Percentiles rank a stretch among this genome's conserved stretches.
Conservation (phyloP, 2,888 invertebrate species). For the Eutolmus rufibarbis region DNA sequence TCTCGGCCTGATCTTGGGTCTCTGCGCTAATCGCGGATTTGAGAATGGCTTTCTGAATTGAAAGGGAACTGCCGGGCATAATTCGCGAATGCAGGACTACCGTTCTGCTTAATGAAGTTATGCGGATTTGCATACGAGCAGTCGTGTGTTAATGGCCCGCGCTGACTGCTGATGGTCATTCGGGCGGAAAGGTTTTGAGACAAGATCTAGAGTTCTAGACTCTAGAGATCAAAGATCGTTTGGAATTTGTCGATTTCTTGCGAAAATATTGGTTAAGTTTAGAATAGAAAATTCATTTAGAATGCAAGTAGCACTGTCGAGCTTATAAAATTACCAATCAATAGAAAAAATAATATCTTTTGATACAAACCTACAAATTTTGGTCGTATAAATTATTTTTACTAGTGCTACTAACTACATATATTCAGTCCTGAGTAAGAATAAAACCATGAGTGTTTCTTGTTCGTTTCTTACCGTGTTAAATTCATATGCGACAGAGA, state of each 20-base stretch:
- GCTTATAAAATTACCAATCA: no score
- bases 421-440: no score
- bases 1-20: neutral
- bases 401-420: no score
- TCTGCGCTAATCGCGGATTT: neutral
- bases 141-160: neutral
- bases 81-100: neutral
- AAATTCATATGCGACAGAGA: no score
- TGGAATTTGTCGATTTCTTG: neutral
- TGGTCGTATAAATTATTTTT: no score
- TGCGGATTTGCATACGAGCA: neutral
- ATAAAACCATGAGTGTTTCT: no score
- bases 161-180: neutral
- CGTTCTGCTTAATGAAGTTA: neutral
- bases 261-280: neutral
- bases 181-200: neutral
- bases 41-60: neutral
- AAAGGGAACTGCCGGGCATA: neutral
- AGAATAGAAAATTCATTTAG: neutral
- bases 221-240: neutral
- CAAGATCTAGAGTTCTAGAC: neutral
- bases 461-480: no score
- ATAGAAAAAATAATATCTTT: no score
- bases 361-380: no score
- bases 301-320: neutral